Base-by-base conservation (phyloP, 2,113 vertebrate genomes). In the Podilymbus podiceps region DNA sequence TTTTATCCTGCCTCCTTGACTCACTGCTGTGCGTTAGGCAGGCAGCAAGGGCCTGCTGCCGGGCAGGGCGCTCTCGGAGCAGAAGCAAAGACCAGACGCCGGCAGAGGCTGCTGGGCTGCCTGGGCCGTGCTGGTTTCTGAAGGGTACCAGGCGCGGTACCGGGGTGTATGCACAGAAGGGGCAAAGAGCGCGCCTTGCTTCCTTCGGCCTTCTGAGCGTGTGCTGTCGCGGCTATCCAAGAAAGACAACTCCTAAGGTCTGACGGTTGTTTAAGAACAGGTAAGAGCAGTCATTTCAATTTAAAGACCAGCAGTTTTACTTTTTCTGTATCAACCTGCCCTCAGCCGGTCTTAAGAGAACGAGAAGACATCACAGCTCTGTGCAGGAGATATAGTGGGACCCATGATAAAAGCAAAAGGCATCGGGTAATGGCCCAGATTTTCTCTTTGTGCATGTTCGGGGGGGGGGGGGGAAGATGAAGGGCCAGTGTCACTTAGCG, bases 11-110 rank as follows among this genome's bases (percentile, higher is more conserved):
- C 35, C 58, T 90, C 85, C 56, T 47, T 76, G 40, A 12, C 24
- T 35, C 68, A 0, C 15, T 62, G 49, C 11, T 17, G 8, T 44
- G 21, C 4, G 0, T 31, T 28, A 21, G 23, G 31, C 52, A 35
- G 24, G 20, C 6, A 16, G 33, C 53, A 58, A 62, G 50, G 72
- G 33, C 31, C 22, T 31, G 50, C 85, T 88, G 25, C 77, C 46
- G 21, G 42, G 4, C 1, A 40, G 40, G 47, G 62, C 60, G 7
- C 18, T 40, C 69, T 79, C 38, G 8, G 42, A 35, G 14, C 79
- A 67, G 75, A 60, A 71, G 21, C 5, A 1, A 47, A 52, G 28
- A 71, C 27, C 5, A 8, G 25, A 25, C 53, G 67, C n/a, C 31
- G 8, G 2, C 52, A 19, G 24, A 59, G 38, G 35, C 56, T 47